Conservation (phyloP, 2,888 invertebrate genomes). For the Perdita meconis region DNA sequence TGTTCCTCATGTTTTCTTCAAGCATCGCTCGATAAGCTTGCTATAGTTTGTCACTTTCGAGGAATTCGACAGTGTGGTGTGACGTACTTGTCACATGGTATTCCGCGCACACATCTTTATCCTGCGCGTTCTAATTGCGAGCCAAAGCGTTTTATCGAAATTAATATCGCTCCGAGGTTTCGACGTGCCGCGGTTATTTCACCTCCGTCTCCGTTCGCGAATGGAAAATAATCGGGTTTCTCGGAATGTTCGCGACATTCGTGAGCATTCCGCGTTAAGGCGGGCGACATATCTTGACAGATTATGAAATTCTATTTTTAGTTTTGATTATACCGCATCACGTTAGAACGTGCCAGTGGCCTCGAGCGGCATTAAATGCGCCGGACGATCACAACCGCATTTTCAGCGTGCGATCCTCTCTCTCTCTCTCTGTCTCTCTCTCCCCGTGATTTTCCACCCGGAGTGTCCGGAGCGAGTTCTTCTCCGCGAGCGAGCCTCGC, state of each 20-base stretch:
- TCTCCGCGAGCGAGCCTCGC: neutral
- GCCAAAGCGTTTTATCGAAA: constrained; percentile 5
- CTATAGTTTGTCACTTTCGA: neutral
- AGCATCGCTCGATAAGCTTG: neutral
- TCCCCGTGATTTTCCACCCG: neutral
- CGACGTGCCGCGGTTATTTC: neutral
- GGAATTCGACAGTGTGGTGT: constrained; percentile 7
- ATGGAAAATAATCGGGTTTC: neutral
- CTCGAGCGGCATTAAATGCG: constrained; percentile 22
- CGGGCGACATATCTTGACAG: constrained; percentile 41
- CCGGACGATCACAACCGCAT: constrained; percentile 18
- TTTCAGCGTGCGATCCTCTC: constrained; percentile 9
- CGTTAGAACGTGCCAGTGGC: constrained; percentile 38
- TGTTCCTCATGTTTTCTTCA: no score
- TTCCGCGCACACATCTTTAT: constrained; percentile 15
- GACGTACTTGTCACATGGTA: constrained; percentile 49
- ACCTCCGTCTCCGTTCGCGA: neutral
- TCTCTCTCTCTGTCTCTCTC: no score
- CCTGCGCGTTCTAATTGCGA: constrained; percentile 10
- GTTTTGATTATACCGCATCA: constrained; percentile 53
- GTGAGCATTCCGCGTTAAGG: constrained; percentile 4
- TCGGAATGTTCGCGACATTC: neutral
- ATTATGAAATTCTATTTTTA: constrained; percentile 64
- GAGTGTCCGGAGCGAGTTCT: neutral
- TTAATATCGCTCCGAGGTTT: neutral